Evolutionary conservation across 2,113 vertebrate species (phyloP).

Genomic region (Bothrops jararaca): DNA sequence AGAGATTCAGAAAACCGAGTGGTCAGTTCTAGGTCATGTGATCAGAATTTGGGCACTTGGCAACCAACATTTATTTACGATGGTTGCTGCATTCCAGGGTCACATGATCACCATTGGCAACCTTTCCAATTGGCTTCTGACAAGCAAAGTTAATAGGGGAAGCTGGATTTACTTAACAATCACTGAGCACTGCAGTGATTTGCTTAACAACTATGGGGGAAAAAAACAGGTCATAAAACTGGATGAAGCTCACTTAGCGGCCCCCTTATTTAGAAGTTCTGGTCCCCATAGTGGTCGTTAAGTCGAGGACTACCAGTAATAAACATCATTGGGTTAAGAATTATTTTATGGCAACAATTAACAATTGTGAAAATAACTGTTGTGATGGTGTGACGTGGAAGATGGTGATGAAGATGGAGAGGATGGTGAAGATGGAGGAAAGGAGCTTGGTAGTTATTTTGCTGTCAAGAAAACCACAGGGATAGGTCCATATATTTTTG

Average conservation of each 20-base stretch:
- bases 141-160: background rate
- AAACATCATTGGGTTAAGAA: background rate
- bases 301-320: background rate
- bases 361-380: background rate
- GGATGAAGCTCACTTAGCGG: background rate
- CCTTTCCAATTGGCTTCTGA: background rate
- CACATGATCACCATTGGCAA: background rate
- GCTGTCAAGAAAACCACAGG: background rate
- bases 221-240: background rate
- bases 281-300: background rate
- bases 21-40: background rate
- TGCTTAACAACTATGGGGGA: too few relatives aligned
- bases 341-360: background rate
- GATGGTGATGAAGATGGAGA: background rate
- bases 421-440: background rate
- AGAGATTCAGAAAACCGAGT: background rate
- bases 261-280: background rate
- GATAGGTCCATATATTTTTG: background rate
- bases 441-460: background rate
- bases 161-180: background rate
- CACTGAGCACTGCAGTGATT: too few relatives aligned
- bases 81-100: background rate
- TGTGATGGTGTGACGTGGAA: background rate
- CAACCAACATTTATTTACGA: background rate
- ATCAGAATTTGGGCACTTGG: background rate